phyloP scores from a whole-genome alignment of 2,888 invertebrate genomes.

The Fragum fragum region DNA sequence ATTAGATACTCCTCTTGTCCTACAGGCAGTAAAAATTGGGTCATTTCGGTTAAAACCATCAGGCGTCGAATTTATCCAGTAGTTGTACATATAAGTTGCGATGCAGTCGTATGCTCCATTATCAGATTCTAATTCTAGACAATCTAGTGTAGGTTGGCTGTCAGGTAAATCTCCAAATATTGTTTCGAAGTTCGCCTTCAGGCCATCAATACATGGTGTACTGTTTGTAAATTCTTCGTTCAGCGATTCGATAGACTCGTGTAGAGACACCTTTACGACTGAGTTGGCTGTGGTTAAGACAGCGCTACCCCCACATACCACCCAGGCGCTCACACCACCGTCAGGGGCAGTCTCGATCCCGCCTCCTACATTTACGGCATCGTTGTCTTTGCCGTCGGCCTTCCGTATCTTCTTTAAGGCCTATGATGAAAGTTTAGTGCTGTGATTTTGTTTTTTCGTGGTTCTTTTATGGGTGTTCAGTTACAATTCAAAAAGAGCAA shows the following conservation, averaged over 20 bases:
- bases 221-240: not conserved
- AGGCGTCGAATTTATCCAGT: not conserved
- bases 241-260: slow-evolving; percentile 27
- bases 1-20: not conserved
- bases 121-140: not conserved
- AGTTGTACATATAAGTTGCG: not conserved
- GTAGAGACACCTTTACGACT: slow-evolving; percentile 22
- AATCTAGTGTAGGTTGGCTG: not conserved
- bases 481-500: too few species aligned
- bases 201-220: not conserved
- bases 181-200: not conserved
- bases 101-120: not conserved
- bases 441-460: too few species aligned
- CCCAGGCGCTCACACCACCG: slow-evolving; percentile 34
- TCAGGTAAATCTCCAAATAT: not conserved
- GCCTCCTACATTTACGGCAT: not conserved
- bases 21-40: not conserved
- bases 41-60: not conserved
- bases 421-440: too few species aligned
- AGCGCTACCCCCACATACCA: slow-evolving; percentile 31
- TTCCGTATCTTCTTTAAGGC: slow-evolving; percentile 1
- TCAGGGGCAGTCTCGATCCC: slow-evolving; percentile 30
- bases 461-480: too few species aligned
- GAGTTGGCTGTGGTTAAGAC: slow-evolving; percentile 24
- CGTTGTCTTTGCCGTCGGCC: not conserved